Conservation (phyloP, 2,113 vertebrate genomes). For the Neomonachus schauinslandi region DNA sequence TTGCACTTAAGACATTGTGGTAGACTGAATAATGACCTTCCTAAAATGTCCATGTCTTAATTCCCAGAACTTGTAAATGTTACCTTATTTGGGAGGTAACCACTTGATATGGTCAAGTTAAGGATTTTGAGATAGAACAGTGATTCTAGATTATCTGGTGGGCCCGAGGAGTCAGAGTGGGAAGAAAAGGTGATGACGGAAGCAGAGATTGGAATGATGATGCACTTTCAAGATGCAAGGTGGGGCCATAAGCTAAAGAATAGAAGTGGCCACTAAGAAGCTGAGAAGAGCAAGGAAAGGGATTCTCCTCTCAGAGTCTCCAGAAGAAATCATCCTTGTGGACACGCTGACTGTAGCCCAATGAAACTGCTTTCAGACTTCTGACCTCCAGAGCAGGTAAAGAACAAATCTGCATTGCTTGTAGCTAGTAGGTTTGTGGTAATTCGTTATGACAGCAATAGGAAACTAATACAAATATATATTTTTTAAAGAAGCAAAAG, state of each 20-base stretch:
- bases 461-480: background rate
- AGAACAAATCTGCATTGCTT: background rate
- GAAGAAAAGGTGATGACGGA: background rate
- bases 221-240: background rate
- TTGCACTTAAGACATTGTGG: background rate
- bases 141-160: background rate
- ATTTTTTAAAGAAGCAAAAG: background rate
- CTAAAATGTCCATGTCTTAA: background rate
- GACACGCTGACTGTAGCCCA: background rate
- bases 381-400: background rate
- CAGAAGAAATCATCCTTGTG: background rate
- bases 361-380: background rate
- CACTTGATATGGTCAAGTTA: background rate
- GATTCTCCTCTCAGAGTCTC: background rate
- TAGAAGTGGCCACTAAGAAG: background rate
- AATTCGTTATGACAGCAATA: background rate
- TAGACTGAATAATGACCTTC: background rate
- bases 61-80: background rate
- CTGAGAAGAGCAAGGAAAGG: background rate
- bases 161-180: background rate
- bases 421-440: background rate
- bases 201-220: background rate
- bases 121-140: background rate
- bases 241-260: background rate
- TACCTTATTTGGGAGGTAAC: background rate